A percentile compares a stretch with the other conserved stretches of the same genome.
Evolutionary conservation across 2,113 vertebrate species (phyloP).

Genomic region (Misgurnus mizolepis): DNA sequence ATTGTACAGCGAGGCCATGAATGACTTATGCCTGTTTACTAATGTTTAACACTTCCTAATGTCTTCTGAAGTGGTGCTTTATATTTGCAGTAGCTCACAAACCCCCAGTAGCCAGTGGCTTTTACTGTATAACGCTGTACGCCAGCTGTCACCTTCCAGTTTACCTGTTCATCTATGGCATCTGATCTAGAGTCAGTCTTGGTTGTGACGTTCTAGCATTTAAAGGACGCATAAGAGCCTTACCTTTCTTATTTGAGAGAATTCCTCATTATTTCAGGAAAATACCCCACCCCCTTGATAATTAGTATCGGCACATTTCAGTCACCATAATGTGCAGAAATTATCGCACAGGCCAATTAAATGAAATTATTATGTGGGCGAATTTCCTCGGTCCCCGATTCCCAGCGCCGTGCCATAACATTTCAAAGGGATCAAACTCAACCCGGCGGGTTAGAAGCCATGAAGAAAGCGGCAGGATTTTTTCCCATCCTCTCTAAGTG

Average conservation of each 20-base stretch:
- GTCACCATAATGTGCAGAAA: slow-evolving; percentile 48
- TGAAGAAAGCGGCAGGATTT: slow-evolving; percentile 6
- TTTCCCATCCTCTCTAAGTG: slow-evolving; percentile 1
- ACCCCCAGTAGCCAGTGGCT: no score
- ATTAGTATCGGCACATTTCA: slow-evolving; percentile 46
- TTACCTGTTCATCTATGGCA: background rate
- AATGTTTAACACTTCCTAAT: background rate
- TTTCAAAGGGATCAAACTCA: slow-evolving; percentile 48
- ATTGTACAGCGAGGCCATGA: no score
- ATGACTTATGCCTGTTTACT: no score
- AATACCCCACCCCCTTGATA: slow-evolving; percentile 11
- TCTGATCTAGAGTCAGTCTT: background rate
- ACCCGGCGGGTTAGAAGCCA: slow-evolving; percentile 46
- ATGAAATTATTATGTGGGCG: slow-evolving; percentile 48
- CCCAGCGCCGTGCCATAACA: slow-evolving; percentile 38
- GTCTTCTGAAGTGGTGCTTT: background rate
- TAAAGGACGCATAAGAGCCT: no score
- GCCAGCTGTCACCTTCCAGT: background rate
- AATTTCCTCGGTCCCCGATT: slow-evolving; percentile 33
- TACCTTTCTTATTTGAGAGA: background rate
- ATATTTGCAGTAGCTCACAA: no score
- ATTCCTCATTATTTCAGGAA: background rate
- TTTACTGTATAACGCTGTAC: no score
- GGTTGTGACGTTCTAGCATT: slow-evolving; percentile 38
- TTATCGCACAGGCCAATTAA: slow-evolving; percentile 42